phyloP scores from a whole-genome alignment of 2,797 vertebrate genomes.

The Halcyon leucocephala region DNA sequence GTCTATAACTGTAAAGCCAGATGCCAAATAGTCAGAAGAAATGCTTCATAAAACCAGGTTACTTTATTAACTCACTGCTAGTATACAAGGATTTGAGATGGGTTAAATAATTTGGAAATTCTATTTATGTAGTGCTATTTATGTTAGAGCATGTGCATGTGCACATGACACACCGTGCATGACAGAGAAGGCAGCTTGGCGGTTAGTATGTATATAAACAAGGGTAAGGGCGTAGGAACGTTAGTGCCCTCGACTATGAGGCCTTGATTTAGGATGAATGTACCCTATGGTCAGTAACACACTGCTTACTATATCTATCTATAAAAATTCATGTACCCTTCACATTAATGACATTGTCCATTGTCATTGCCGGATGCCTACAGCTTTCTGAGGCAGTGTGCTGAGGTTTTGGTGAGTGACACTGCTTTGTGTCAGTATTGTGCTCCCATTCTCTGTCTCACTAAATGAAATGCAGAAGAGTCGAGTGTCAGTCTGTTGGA shows the following conservation, averaged over 20 bases:
- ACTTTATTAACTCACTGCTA: not conserved
- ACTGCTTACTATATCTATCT: accelerated
- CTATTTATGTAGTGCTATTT: not conserved
- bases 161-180: not conserved
- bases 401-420: not conserved
- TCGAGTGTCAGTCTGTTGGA: conserved; percentile 1
- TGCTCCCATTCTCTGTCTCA: not conserved
- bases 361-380: not conserved
- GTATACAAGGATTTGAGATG: not conserved
- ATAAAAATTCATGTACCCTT: accelerated
- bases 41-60: not conserved
- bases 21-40: not conserved
- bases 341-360: not conserved
- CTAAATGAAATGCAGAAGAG: not conserved
- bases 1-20: not conserved
- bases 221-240: not conserved
- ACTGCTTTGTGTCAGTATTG: not conserved
- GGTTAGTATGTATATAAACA: accelerated
- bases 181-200: not conserved
- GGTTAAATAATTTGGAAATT: not conserved
- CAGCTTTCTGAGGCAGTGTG: not conserved
- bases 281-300: not conserved
- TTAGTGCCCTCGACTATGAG: not conserved
- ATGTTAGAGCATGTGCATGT: not conserved
- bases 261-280: not conserved